These are phyloP conservation scores for Toxostoma redivivum DNA, from an alignment of 2,113 vertebrate species.

Conservation along the genomic window DNA sequence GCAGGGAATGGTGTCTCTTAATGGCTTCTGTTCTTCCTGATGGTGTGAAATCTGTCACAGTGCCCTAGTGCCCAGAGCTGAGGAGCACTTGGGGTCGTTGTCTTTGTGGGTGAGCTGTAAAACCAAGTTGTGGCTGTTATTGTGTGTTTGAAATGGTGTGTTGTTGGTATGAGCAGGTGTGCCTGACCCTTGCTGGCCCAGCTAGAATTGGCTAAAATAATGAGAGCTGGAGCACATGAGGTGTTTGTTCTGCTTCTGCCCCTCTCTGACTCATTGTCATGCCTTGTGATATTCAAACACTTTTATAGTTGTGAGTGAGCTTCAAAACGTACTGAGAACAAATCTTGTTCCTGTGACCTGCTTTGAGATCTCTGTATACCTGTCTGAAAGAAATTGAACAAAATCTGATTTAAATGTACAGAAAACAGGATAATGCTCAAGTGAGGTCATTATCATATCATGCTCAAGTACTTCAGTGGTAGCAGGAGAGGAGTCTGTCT, in stretches of 20 bases:
- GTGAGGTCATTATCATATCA: not conserved
- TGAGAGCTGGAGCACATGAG: not conserved
- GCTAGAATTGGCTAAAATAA: not conserved
- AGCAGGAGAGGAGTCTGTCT: not conserved
- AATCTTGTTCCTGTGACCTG: not conserved
- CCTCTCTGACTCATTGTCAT: not conserved
- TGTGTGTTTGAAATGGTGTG: not conserved
- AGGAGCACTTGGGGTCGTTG: not conserved
- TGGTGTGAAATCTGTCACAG: not conserved
- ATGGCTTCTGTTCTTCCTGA: not conserved
- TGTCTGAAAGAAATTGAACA: not conserved
- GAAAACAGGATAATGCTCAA: not conserved
- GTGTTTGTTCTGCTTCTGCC: slow-evolving; percentile 4
- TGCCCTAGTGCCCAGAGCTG: not conserved
- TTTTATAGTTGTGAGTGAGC: not conserved
- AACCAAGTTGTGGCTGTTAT: not conserved
- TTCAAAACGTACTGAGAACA: not conserved
- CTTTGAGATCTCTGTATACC: not conserved
- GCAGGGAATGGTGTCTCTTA: not conserved
- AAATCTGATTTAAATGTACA: not conserved
- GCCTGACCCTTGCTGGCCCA: not conserved
- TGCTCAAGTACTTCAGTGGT: not conserved
- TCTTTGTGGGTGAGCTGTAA: not conserved
- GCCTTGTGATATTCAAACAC: not conserved
- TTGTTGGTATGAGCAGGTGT: not conserved